A percentile compares a stretch with the other conserved stretches of the same genome.
phyloP scores from a whole-genome alignment of 2,113 vertebrate genomes.

The Callochromis pleurospilus region DNA sequence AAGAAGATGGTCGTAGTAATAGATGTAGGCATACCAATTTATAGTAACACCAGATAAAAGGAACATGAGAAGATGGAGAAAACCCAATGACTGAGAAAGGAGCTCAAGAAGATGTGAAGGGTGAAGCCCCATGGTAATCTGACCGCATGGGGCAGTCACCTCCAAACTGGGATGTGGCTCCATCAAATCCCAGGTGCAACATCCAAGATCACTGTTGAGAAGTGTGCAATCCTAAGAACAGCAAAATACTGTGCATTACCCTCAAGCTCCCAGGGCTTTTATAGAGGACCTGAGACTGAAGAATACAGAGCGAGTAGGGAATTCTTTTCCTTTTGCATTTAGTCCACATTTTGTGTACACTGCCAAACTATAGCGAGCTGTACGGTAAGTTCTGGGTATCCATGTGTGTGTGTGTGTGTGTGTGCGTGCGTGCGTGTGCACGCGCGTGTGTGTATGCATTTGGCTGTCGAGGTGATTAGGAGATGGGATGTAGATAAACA shows the following conservation, averaged over 20 bases:
- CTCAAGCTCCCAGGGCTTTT: not conserved
- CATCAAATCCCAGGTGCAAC: not conserved
- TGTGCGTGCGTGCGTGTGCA: accelerated
- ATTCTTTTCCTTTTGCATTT: not conserved
- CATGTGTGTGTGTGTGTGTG: not conserved
- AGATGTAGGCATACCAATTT: not conserved
- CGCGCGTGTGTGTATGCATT: not conserved
- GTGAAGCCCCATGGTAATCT: not conserved
- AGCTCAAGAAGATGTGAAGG: not conserved
- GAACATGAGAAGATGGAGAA: not conserved
- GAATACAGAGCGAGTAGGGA: not conserved
- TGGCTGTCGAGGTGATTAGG: not conserved
- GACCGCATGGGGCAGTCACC: not conserved
- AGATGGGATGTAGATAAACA: constrained; percentile 49
- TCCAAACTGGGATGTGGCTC: not conserved
- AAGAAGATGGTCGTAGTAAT: not conserved
- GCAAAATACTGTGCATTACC: not conserved
- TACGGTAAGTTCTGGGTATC: not conserved
- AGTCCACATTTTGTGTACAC: not conserved
- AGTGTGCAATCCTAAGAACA: not conserved
- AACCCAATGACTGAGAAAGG: not conserved
- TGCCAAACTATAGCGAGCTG: not conserved
- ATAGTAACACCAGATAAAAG: not conserved
- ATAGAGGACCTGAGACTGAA: not conserved
- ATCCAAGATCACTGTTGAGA: not conserved